phyloP scores from a whole-genome alignment of 1,140 invertebrate genomes.

The Periplaneta americana region DNA sequence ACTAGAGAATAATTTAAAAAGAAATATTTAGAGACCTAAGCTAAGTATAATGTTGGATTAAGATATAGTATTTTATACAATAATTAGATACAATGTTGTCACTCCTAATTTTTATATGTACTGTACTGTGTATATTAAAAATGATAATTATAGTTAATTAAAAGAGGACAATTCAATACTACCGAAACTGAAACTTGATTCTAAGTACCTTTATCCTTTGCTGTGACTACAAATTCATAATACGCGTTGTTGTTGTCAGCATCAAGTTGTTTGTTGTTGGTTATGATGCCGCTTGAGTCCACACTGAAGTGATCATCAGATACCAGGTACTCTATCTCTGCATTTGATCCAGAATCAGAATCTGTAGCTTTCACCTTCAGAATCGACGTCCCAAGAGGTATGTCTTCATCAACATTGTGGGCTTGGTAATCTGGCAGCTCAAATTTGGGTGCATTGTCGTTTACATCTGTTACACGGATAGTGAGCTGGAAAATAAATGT shows the following conservation, averaged over 20 bases:
- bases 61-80: not conserved
- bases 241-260: conserved; percentile 96
- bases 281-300: conserved; percentile 84
- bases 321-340: conserved; percentile 88
- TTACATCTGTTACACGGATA: conserved; percentile 89
- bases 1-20: too few species aligned
- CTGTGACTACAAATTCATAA: conserved; percentile 88
- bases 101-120: not conserved
- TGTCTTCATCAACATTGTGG: conserved; percentile 91
- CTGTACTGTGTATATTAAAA: too few species aligned
- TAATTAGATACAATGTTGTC: not conserved
- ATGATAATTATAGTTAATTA: too few species aligned
- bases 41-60: too few species aligned
- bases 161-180: too few species aligned
- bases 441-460: conserved; percentile 91
- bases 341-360: conserved; percentile 85
- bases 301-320: conserved; percentile 91
- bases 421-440: conserved; percentile 93
- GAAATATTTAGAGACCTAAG: too few species aligned
- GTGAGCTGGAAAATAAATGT: conserved; percentile 58
- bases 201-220: conserved; percentile 88
- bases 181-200: too few species aligned
- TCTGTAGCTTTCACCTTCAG: conserved; percentile 90
- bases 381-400: conserved; percentile 83
- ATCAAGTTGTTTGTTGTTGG: conserved; percentile 88